Evolutionary conservation across 2,797 vertebrate species (phyloP), one percentile per base, ranked within the genome.

Genomic region (Neoniphon sammara): DNA sequence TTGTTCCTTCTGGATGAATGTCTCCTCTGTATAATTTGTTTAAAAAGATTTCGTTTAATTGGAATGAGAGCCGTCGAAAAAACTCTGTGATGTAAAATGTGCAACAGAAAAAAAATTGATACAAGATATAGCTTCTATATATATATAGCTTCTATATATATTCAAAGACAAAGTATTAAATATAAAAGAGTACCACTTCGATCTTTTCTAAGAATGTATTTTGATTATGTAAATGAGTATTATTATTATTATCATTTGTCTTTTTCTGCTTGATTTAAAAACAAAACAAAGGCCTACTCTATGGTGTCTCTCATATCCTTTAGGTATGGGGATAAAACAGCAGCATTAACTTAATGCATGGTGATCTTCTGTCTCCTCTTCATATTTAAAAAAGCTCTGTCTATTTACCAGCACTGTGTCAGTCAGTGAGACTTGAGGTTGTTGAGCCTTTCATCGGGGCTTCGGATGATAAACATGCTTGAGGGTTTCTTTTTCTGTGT

Each of bases 171-270:
- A 87, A 86, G 73, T 90, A 85, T 82, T 82, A 85, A 83, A 88
- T 87, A 85, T 88, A 86, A 85, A 85, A 91, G 57, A 81, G 52
- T 85, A 87, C 74, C 78, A 91, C 88, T 85, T 83, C 10, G 73
- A 78, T 91, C 81, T 93, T 95, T 94, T 94, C 90, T 93, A 94
- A 93, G 93, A 94, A 94, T 95, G 94, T 94, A 94, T 94, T 94
- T 94, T 93, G 84, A 92, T 86, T 90, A 92, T 91, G 85, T 93
- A 91, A 91, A 90, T 88, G 84, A 85, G 73, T 84, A 86, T 81
- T 76, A 80, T 83, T 65, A 84, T 77, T 85, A 73, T 86, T 14
- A 59, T 66, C 58, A 75, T 75, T 86, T 79, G 69, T 59, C 50
- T 70, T 83, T 81, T 64, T 52, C 39, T 85, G 89, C 89, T 91